Conservation (phyloP, 2,888 invertebrate genomes). For the Myathropa florea region DNA sequence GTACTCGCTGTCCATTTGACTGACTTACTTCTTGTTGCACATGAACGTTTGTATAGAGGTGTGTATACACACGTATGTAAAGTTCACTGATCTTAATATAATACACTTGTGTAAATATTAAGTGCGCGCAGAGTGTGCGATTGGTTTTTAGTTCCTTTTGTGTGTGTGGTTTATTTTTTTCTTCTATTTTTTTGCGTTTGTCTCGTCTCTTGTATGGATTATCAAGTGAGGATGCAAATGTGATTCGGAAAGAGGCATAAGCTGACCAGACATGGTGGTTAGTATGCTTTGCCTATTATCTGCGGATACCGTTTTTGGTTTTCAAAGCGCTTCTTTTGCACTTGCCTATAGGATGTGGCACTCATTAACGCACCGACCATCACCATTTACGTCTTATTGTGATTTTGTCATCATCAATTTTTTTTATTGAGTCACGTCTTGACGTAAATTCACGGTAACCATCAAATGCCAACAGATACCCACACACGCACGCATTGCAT, state of each 20-base stretch:
- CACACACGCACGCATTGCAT: background rate
- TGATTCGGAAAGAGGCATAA: background rate
- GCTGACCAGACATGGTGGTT: background rate
- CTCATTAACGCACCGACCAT: conserved; percentile 3
- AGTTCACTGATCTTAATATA: conserved; percentile 36
- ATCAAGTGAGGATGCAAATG: conserved; percentile 24
- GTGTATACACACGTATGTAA: background rate
- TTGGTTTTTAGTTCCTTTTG: background rate
- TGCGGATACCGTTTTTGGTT: background rate
- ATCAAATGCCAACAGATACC: background rate
- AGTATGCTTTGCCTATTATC: conserved; percentile 6
- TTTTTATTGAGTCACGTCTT: background rate
- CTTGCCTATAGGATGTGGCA: background rate
- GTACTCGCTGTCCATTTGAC: background rate
- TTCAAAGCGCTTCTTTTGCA: background rate
- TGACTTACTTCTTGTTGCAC: conserved; percentile 24
- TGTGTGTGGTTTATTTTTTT: background rate
- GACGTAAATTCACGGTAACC: background rate
- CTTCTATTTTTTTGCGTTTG: background rate
- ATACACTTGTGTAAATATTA: conserved; percentile 10
- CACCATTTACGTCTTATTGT: background rate
- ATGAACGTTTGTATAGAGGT: background rate
- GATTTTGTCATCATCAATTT: background rate
- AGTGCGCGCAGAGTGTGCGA: background rate
- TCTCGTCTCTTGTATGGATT: background rate